Evolutionary conservation across 1,140 invertebrate genomes (phyloP).

Genomic region (Musca vetustissima): DNA sequence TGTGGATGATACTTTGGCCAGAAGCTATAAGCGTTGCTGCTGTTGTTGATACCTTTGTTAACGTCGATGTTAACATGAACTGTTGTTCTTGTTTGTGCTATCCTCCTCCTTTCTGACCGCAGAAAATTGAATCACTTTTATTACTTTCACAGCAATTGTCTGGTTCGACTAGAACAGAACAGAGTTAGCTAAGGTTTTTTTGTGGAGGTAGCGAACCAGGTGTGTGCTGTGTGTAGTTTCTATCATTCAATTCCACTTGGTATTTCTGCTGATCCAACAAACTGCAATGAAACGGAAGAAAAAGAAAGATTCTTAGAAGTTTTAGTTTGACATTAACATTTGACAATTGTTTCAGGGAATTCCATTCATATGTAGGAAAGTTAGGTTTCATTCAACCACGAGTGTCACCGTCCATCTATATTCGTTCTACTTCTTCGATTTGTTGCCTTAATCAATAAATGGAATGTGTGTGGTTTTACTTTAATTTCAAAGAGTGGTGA

Average conservation of each 20-base stretch:
- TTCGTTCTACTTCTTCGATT: too few relatives aligned
- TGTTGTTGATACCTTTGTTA: neutral
- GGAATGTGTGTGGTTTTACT: too few relatives aligned
- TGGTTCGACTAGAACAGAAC: too few relatives aligned
- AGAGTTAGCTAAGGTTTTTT: too few relatives aligned
- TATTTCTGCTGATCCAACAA: constrained; percentile 7
- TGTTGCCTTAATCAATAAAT: too few relatives aligned
- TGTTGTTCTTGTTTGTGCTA: constrained; percentile 7
- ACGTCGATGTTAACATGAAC: constrained; percentile 10
- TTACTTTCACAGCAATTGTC: neutral
- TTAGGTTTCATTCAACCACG: too few relatives aligned
- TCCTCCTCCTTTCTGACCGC: neutral
- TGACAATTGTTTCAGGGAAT: constrained; percentile 11
- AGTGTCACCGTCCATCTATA: too few relatives aligned
- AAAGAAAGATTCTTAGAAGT: constrained; percentile 6
- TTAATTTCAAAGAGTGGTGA: too few relatives aligned
- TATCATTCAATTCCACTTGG: neutral
- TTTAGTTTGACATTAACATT: constrained; percentile 18
- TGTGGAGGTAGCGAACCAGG: too few relatives aligned
- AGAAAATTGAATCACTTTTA: constrained; percentile 21
- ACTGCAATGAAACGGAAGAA: constrained; percentile 13
- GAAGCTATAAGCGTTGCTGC: neutral
- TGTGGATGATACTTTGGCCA: neutral
- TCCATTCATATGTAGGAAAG: too few relatives aligned
- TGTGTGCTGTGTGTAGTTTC: too few relatives aligned